Evolutionary conservation across 2,113 vertebrate species (phyloP).

Genomic region (Sprattus sprattus): DNA sequence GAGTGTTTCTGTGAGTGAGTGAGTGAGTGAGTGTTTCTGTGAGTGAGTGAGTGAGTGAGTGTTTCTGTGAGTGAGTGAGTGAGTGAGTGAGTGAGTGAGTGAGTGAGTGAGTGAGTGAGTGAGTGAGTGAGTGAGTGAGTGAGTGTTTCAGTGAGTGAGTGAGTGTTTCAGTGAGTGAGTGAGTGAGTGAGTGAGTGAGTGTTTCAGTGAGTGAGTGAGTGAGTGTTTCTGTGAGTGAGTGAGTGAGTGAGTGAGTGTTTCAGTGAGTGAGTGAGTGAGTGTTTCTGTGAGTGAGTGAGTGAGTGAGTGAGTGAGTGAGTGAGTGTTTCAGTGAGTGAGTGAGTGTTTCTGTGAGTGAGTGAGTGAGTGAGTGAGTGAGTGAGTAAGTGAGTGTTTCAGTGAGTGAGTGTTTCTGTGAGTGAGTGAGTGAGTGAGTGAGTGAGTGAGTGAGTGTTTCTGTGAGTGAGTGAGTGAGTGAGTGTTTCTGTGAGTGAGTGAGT

Average conservation of each 20-base stretch:
- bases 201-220: conserved; percentile 64
- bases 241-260: background rate
- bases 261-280: background rate
- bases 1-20: background rate
- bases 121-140: too few relatives aligned
- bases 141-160: too few relatives aligned
- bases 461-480: conserved; percentile 23
- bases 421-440: background rate
- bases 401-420: background rate
- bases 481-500: background rate
- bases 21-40: background rate
- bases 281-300: too few relatives aligned
- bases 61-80: too few relatives aligned
- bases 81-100: background rate
- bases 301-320: conserved; percentile 61
- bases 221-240: background rate
- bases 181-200: background rate
- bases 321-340: background rate
- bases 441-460: conserved; percentile 56
- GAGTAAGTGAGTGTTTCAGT: conserved; percentile 65
- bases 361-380: background rate
- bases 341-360: background rate
- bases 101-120: background rate
- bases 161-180: too few relatives aligned
- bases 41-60: too few relatives aligned